A percentile compares a stretch with the other conserved stretches of the same genome.
Evolutionary conservation across 2,113 vertebrate species (phyloP).

Genomic region (Propithecus coquereli): DNA sequence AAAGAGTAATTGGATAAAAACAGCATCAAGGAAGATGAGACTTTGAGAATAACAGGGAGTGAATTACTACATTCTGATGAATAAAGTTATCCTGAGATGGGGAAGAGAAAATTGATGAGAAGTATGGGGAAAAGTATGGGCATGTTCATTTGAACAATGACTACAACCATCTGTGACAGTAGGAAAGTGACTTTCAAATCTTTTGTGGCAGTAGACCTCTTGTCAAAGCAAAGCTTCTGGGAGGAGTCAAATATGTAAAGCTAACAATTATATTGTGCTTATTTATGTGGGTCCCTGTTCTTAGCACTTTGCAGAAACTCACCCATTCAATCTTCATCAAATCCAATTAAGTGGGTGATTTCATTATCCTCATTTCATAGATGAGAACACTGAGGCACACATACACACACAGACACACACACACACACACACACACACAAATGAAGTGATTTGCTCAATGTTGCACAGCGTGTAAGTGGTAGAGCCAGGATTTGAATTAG

Average conservation of each 20-base stretch:
- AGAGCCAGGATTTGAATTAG: neutral
- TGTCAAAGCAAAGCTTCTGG: neutral
- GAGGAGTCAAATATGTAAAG: neutral
- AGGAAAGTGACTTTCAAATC: neutral
- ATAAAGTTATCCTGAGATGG: neutral
- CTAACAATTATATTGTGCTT: neutral
- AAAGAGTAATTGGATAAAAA: neutral
- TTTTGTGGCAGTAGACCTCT: neutral
- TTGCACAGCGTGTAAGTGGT: neutral
- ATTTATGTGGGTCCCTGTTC: neutral
- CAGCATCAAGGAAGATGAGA: neutral
- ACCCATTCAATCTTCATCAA: neutral
- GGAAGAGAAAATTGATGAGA: neutral
- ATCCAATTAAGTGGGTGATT: neutral
- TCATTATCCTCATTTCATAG: neutral
- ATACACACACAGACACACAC: neutral
- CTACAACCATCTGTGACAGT: neutral
- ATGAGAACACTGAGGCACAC: neutral
- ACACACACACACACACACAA: neutral
- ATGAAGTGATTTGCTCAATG: neutral
- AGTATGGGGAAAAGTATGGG: neutral
- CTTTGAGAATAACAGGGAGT: neutral
- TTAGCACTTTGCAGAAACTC: neutral
- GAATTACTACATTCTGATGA: neutral
- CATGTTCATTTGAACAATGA: too few species aligned